Percentiles rank a stretch among this genome's conserved stretches.
Evolutionary conservation across 2,797 vertebrate genomes (phyloP).

Genomic region (Hydrophis major): DNA sequence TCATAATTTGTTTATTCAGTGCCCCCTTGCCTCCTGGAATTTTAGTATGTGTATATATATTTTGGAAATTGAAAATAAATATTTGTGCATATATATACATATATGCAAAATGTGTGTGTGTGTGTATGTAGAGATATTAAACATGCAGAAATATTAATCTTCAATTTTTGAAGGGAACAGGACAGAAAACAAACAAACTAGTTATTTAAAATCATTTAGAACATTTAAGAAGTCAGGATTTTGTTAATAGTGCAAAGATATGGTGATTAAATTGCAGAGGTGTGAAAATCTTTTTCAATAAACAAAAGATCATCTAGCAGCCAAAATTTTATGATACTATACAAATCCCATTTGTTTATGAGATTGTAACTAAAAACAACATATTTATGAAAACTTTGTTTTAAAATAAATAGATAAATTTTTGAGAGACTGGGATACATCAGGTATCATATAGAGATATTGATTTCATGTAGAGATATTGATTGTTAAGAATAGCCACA

Average conservation of each 20-base stretch:
- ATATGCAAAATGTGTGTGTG: no score
- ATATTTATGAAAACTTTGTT: not conserved
- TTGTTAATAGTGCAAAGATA: not conserved
- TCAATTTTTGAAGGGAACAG: not conserved
- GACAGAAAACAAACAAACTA: not conserved
- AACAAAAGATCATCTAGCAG: not conserved
- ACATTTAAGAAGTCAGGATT: not conserved
- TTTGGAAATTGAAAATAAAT: no score
- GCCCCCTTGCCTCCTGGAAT: not conserved
- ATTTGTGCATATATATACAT: no score
- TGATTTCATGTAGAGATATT: not conserved
- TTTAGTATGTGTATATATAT: not conserved
- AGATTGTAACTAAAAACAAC: not conserved
- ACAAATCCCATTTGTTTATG: not conserved
- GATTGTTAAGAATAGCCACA: not conserved
- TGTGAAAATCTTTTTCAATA: not conserved
- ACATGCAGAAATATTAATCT: not conserved
- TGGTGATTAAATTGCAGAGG: not conserved
- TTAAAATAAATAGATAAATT: not conserved
- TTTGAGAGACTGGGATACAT: not conserved
- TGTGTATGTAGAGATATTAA: not conserved
- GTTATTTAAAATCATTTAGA: not conserved
- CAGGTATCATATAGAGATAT: not conserved
- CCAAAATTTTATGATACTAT: not conserved
- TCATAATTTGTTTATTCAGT: slow-evolving; percentile 19